These are phyloP conservation scores for Conger conger DNA, from an alignment of 2,113 vertebrate species.

Conservation along the genomic window DNA sequence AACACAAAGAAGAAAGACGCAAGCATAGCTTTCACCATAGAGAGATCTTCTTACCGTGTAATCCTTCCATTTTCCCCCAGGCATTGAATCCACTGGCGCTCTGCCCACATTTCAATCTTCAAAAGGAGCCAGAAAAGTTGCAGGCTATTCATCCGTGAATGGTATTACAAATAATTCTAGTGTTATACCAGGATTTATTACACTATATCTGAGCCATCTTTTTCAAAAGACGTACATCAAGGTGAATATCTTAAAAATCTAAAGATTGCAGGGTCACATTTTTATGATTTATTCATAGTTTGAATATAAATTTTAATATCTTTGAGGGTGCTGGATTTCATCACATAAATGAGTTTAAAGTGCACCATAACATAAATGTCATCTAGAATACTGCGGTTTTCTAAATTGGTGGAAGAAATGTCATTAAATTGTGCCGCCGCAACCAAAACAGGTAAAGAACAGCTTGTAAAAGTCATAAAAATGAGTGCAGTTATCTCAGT, in stretches of 20 bases:
- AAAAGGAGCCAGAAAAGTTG: conserved; percentile 1
- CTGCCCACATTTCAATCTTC: background rate
- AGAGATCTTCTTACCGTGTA: background rate
- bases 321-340: background rate
- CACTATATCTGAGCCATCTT: background rate
- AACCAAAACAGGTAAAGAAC: background rate
- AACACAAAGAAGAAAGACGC: background rate
- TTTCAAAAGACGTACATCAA: background rate
- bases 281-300: conserved; percentile 7
- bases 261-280: background rate
- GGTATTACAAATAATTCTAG: conserved; percentile 14
- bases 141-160: background rate
- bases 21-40: background rate
- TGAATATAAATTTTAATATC: conserved; percentile 1
- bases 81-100: background rate
- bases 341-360: background rate
- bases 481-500: background rate
- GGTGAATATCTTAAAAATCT: no score
- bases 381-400: background rate
- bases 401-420: background rate
- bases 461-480: background rate
- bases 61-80: background rate
- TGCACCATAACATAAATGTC: background rate
- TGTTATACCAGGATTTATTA: conserved; percentile 1
- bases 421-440: background rate